Percentiles rank a stretch among this genome's conserved stretches.
These are phyloP conservation scores for Apocrypta bakeri DNA, from an alignment of 1,140 invertebrate species.

Conservation along the genomic window DNA sequence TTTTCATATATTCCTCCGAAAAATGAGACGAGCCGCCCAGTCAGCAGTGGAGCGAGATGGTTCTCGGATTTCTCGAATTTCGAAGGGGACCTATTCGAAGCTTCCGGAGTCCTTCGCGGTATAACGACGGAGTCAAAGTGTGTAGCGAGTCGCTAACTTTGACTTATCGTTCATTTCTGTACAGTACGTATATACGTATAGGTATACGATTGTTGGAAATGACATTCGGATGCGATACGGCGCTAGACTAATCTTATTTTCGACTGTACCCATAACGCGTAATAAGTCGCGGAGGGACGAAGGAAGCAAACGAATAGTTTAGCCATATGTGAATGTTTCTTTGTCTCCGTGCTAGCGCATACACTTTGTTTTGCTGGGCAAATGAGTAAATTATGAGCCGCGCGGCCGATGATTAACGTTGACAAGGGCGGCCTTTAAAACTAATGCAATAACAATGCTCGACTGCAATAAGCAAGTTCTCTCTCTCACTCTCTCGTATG, in stretches of 20 bases:
- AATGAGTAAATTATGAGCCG: constrained; percentile 51
- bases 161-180: neutral
- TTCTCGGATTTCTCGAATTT: constrained; percentile 15
- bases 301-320: constrained; percentile 13
- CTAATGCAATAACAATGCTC: constrained; percentile 53
- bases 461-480: neutral
- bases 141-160: too few species aligned
- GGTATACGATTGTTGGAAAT: neutral
- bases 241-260: too few species aligned
- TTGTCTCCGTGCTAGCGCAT: constrained; percentile 30
- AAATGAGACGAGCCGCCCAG: constrained; percentile 7
- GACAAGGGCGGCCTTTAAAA: constrained; percentile 52
- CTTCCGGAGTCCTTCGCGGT: constrained; percentile 41
- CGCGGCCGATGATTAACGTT: constrained; percentile 49
- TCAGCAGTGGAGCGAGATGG: constrained; percentile 18
- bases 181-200: constrained; percentile 3
- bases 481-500: neutral
- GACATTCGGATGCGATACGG: too few species aligned
- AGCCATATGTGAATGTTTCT: constrained; percentile 34
- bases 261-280: too few species aligned
- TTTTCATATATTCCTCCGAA: constrained; percentile 39
- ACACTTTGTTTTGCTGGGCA: constrained; percentile 47
- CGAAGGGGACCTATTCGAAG: constrained; percentile 34
- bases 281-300: too few species aligned
- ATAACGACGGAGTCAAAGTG: too few species aligned